A percentile compares a stretch with the other conserved stretches of the same genome.
phyloP scores from a whole-genome alignment of 2,113 vertebrate species.

The Sula dactylatra region DNA sequence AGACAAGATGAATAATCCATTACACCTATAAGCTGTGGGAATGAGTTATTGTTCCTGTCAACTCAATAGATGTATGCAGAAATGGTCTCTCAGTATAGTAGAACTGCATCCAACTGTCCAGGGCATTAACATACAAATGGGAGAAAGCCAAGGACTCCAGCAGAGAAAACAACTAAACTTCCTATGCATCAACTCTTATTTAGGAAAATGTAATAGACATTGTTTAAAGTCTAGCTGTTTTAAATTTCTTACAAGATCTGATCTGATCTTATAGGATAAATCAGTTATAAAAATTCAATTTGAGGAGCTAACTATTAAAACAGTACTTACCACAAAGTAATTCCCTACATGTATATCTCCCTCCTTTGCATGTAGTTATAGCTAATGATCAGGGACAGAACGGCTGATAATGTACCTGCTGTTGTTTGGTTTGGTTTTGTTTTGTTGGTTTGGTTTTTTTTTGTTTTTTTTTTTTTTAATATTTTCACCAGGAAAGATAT shows the following conservation, averaged over 20 bases:
- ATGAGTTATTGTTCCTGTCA: not conserved
- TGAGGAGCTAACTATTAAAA: not conserved
- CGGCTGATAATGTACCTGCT: not conserved
- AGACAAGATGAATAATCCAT: not conserved
- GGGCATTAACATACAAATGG: not conserved
- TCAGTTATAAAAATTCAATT: not conserved
- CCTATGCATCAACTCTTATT: not conserved
- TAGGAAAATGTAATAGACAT: not conserved
- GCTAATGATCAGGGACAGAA: not conserved
- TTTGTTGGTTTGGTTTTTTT: no score
- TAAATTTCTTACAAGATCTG: not conserved
- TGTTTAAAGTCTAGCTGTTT: not conserved
- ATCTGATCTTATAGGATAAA: not conserved
- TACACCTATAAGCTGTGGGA: not conserved
- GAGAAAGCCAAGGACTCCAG: not conserved
- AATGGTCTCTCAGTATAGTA: not conserved
- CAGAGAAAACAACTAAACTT: not conserved
- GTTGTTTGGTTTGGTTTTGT: no score
- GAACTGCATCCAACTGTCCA: not conserved
- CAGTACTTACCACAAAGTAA: not conserved
- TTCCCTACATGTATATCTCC: not conserved
- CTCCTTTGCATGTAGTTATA: not conserved
- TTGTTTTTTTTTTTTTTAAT: not conserved
- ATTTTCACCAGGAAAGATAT: not conserved
- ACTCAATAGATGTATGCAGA: not conserved